These are phyloP conservation scores for Caenorhabditis sp. DNA, from an alignment of 2,888 invertebrate species.

Conservation along the genomic window DNA sequence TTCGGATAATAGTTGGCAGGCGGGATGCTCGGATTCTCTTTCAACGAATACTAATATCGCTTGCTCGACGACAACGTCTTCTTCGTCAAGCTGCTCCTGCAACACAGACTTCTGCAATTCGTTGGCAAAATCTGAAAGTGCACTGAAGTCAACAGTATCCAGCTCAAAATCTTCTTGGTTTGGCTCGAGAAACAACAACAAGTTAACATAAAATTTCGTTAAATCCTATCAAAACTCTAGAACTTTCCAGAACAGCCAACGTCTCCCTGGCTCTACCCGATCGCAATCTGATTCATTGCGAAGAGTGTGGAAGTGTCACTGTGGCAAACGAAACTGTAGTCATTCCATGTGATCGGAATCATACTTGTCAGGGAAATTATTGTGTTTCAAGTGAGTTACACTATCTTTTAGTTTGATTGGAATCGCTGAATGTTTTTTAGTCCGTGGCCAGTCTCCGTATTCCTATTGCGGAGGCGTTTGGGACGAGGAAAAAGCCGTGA, in stretches of 20 bases:
- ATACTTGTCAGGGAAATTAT: conserved; percentile 59
- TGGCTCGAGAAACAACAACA: not conserved
- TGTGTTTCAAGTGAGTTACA: conserved; percentile 46
- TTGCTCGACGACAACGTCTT: conserved; percentile 15
- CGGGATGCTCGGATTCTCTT: conserved; percentile 33
- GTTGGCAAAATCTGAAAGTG: conserved; percentile 23
- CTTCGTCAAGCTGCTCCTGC: conserved; percentile 31
- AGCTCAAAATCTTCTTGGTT: not conserved
- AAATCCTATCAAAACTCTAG: no score
- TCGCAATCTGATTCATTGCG: conserved; percentile 41
- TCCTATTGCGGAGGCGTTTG: conserved; percentile 57
- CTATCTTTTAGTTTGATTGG: no score
- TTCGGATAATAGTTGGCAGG: conserved; percentile 30
- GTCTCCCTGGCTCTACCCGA: conserved; percentile 43
- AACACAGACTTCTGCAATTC: conserved; percentile 54
- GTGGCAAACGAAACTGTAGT: conserved; percentile 37
- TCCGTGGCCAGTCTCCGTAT: conserved; percentile 44
- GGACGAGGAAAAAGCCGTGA: conserved; percentile 45
- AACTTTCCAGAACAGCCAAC: conserved; percentile 43
- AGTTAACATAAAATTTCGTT: no score
- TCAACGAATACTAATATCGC: conserved; percentile 26
- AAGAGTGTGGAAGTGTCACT: conserved; percentile 62
- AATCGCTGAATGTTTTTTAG: no score
- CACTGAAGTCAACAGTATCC: not conserved
- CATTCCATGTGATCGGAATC: conserved; percentile 58